Base-by-base conservation (phyloP, 2,797 vertebrate genomes). In the Acrocephalus scirpaceus region DNA sequence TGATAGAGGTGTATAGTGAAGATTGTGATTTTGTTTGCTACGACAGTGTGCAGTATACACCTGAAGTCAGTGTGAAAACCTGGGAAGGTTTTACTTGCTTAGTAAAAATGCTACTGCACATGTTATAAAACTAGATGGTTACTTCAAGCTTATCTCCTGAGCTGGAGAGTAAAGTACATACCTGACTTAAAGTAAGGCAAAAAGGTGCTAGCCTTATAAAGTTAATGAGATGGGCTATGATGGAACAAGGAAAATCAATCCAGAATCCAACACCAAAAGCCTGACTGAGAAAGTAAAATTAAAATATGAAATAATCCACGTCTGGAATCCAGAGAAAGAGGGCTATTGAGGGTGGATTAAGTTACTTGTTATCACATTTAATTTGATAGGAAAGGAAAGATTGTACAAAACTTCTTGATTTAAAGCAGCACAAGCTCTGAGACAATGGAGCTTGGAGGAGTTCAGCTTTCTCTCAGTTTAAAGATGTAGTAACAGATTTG, bases 1-100 rank as follows among this genome's bases (percentile, higher is more conserved):
- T 56, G 13, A 16, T 16, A 27, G 25, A 69, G 5, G 8, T 45
- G 8, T 26, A 12, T 2, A 25, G 4, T 11, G 7, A 5, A 19
- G 4, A 38, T 13, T 61, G 34, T 7, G 14, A 38, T 6, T 51
- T 17, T 25, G 7, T 58, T 60, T 80, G 6, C 30, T 34, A 0
- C 0, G 4, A 16, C 30, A 32, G 7, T 8, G 10, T 13, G 2
- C 6, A 34, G 12, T 26, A 40, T 21, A 12, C 13, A 26, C 16
- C 13, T 44, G 11, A 64, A 62, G 14, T 70, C 51, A 62, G 12
- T 5, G 13, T 79, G 48, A 74, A 92, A 76, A 38, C 20, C 10
- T 47, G 16, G 20, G 8, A 42, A 69, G 11, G 5, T 57, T 92
- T 86, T 48, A 27, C 10, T 67, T 62, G 45, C 38, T 81, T 72